Conservation (phyloP, 2,797 vertebrate species). For the Tangara arthus region DNA sequence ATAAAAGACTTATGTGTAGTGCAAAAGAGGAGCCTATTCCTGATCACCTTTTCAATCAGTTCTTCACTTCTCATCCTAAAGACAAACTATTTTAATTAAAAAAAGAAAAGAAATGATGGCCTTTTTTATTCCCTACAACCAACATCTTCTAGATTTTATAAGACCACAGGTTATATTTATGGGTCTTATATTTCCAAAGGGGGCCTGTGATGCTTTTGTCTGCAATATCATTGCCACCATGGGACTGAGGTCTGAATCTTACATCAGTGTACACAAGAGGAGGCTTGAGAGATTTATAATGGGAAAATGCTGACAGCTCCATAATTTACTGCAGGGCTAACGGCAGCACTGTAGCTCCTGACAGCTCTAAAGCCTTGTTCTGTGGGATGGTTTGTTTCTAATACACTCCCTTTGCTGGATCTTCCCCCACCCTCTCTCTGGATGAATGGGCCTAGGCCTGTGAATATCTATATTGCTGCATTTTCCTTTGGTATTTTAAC, state of each 20-base stretch:
- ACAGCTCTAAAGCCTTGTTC: conserved; percentile 8
- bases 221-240: background rate
- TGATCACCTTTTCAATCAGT: background rate
- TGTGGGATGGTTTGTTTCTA: background rate
- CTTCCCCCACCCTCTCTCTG: background rate
- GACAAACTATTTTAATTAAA: background rate
- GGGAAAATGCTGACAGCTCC: conserved; percentile 43
- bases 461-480: background rate
- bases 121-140: background rate
- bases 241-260: conserved; percentile 6
- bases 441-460: background rate
- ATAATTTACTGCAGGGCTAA: conserved; percentile 38
- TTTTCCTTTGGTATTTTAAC: conserved; percentile 26
- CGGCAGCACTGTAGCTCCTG: background rate
- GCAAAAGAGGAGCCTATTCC: background rate
- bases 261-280: background rate
- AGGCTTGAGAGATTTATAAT: conserved; percentile 37
- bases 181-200: background rate
- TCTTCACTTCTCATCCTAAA: background rate
- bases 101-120: background rate
- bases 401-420: background rate
- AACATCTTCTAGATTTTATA: background rate
- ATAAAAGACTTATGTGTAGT: background rate
- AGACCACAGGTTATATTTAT: conserved; percentile 7
- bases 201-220: background rate